These are phyloP conservation scores for Cremastinae sp. DNA, from an alignment of 2,888 invertebrate species.

Conservation along the genomic window DNA sequence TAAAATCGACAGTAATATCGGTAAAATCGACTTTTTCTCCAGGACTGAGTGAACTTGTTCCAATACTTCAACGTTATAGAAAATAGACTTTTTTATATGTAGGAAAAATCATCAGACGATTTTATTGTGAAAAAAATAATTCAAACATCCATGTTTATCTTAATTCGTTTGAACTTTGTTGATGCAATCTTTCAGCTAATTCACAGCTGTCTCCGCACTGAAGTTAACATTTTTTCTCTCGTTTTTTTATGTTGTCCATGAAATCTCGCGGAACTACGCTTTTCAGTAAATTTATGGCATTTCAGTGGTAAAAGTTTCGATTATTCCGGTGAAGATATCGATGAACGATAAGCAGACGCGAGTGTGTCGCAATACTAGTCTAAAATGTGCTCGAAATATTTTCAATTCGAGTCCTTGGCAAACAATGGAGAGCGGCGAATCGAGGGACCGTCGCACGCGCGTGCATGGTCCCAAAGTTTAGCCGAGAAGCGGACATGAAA, in stretches of 20 bases:
- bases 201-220: slow-evolving; percentile 30
- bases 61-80: no score
- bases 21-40: no score
- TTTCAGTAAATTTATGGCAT: no score
- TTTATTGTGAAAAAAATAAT: no score
- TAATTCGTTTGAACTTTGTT: no score
- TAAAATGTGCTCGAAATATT: slow-evolving; percentile 43
- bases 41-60: no score
- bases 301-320: no score
- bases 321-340: slow-evolving; percentile 40
- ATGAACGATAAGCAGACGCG: slow-evolving; percentile 41
- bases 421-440: slow-evolving; percentile 73
- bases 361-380: slow-evolving; percentile 21
- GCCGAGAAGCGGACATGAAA: slow-evolving; percentile 69
- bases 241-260: slow-evolving; percentile 33
- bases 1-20: no score
- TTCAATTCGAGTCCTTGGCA: slow-evolving; percentile 62
- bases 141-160: no score
- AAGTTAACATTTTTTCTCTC: slow-evolving; percentile 44
- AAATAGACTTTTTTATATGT: no score
- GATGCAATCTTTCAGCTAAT: slow-evolving; percentile 13
- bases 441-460: slow-evolving; percentile 51
- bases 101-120: no score
- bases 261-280: no score
- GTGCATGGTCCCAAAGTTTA: slow-evolving; percentile 53